Base-by-base conservation (phyloP, 2,888 invertebrate species). In the Bruchidius siliquastri region DNA sequence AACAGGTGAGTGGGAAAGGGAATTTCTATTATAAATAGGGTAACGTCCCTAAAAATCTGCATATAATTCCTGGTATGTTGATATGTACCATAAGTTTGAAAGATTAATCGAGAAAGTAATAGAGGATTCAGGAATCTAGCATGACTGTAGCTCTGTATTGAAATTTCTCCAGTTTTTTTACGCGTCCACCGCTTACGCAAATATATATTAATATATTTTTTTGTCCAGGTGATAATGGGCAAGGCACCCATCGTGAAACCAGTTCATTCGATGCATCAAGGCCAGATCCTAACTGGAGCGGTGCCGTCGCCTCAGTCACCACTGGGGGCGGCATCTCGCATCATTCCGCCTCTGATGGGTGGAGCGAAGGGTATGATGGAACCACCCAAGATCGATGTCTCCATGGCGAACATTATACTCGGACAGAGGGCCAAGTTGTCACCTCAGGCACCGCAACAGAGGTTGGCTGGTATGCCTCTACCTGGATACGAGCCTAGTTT, bases 401-500 rank as follows among this genome's bases (percentile, higher is more conserved):
- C 88, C 2, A 68, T 68, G 68, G 68, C 68, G 4, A 68, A 68
- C 21, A 88, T 90, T 75, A 88, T 89, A 72, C 86, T 89, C 84
- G 88, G 89, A n/a, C 88, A 88, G 22, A 80, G 86, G 74, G 82
- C 85, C 13, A 83, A 80, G 74, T 77, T 84, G 72, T 84, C 88
- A 68, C 88, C 88, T 3, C 89, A 88, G 80, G 88, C 88, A 77
- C 88, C 88, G 77, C 88, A 88, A 79, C 84, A 88, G n/a, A 88
- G 90, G 66, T 88, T 89, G 73, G 85, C 89, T 22, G 78, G 89
- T 75, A 87, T 91, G 79, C 89, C 91, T 21, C 88, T 91, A 69
- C 88, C 91, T 20, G 88, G 90, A 20, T 92, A 90, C 80, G 92
- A 92, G 81, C 88, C 90, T 13, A 90, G 89, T 83, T 86, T 94